These are phyloP conservation scores for Naja naja DNA, from an alignment of 2,113 vertebrate species.

Conservation along the genomic window DNA sequence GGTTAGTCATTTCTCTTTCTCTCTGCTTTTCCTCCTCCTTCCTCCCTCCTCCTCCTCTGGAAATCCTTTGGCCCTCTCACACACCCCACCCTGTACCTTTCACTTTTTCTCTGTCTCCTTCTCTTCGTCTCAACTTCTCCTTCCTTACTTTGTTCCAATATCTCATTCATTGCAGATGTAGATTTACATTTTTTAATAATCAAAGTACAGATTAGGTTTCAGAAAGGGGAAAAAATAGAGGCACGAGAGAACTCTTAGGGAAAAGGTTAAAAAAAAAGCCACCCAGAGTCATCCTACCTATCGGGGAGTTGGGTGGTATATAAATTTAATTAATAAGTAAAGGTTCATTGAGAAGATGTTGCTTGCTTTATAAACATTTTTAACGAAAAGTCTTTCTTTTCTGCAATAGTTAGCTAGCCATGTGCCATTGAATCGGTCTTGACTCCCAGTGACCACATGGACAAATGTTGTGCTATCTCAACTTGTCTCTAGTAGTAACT, in stretches of 20 bases:
- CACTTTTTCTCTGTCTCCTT: background rate
- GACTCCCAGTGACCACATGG: background rate
- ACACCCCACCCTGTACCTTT: background rate
- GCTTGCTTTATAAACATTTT: background rate
- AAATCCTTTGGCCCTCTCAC: background rate
- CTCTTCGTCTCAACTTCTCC: background rate
- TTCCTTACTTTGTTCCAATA: background rate
- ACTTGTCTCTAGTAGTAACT: background rate
- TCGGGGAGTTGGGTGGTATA: background rate
- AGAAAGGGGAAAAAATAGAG: background rate
- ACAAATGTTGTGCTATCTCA: background rate
- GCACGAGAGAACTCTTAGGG: background rate
- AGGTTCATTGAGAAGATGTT: background rate
- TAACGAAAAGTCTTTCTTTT: background rate
- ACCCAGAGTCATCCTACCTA: background rate
- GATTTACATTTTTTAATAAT: constrained; percentile 20
- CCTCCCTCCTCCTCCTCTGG: background rate
- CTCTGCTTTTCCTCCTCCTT: background rate
- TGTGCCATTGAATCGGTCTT: background rate
- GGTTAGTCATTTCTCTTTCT: background rate
- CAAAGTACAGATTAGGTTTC: constrained; percentile 4
- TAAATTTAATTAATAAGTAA: background rate
- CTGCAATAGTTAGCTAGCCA: background rate
- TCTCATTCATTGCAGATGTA: background rate
- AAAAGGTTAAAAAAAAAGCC: background rate